Evolutionary conservation across 2,113 vertebrate species (phyloP), one percentile per base, ranked within the genome.

Genomic region (Spermophilus dauricus): DNA sequence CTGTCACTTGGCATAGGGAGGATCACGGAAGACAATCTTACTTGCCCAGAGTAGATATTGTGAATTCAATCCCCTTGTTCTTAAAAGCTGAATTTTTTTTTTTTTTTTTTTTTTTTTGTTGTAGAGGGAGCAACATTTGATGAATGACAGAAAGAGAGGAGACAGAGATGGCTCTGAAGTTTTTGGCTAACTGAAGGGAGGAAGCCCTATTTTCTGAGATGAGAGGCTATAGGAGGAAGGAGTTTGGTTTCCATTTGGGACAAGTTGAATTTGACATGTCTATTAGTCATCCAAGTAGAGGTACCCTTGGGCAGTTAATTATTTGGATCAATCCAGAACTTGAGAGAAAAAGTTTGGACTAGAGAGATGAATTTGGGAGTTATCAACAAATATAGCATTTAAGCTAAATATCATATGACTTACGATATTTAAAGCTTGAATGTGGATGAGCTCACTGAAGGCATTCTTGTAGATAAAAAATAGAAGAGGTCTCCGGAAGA

Each of bases 1-100:
- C 63, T 34, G n/a, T 10, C 65, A 9, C 24, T 63, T 9, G 61
- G 70, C 67, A 37, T 32, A 18, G 26, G 63, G 69, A 30, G 80
- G 95, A 70, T 90, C 95, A 48, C 22, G 58, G 78, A 80, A 65
- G 93, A 97, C 92, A 39, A 48, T 56, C n/a, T 45, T 58, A 32
- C 53, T 78, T 30, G 61, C 91, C 86, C n/a, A 56, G 78, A 83
- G 61, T 81, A 16, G 80, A 82, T 84, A 8, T 42, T 90, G 65
- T 78, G 96, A 93, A 88, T 69, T 86, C 83, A 3, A 30, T 58
- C 75, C 72, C 34, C 83, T 91, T 65, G 80, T 85, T 94, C 80
- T 85, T 94, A 86, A 95, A 83, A 94, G 37, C 84, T 30, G 34
- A 26, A 26, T 53, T 30, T 53, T 85, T 32, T 37, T 39, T 11